These are phyloP conservation scores for Phrynocephalus forsythii DNA, from an alignment of 2,797 vertebrate genomes.

Conservation along the genomic window DNA sequence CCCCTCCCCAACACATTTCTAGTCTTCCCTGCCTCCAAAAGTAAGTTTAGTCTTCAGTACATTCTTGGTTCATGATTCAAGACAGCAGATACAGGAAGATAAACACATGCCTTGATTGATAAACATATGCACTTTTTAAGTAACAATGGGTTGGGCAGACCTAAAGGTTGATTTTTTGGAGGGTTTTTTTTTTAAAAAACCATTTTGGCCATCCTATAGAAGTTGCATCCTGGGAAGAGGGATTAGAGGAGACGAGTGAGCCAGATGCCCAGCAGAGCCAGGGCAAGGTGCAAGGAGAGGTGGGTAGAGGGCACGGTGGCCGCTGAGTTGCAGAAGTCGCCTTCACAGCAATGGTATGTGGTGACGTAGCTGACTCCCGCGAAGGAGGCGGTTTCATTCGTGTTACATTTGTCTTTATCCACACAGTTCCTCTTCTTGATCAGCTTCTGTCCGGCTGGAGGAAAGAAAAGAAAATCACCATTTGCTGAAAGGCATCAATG, in stretches of 20 bases:
- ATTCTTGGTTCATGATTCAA: neutral
- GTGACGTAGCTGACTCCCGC: accelerated
- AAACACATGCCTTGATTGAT: neutral
- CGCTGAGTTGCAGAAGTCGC: slow-evolving; percentile 21
- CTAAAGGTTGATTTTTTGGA: neutral
- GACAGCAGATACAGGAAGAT: neutral
- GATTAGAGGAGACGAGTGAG: slow-evolving; percentile 5
- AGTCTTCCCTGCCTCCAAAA: too few species aligned
- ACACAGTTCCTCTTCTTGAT: slow-evolving; percentile 21
- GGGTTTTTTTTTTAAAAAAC: neutral
- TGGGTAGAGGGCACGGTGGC: neutral
- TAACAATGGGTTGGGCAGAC: neutral
- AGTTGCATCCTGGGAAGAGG: too few species aligned
- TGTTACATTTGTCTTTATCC: neutral
- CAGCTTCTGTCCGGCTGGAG: neutral
- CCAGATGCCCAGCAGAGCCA: neutral
- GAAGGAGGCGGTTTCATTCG: neutral
- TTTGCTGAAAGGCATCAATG: too few species aligned
- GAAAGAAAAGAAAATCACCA: neutral
- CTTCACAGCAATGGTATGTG: neutral
- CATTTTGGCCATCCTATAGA: neutral
- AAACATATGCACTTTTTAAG: neutral
- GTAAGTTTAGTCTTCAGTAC: neutral
- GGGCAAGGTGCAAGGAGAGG: slow-evolving; percentile 7
- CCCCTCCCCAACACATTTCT: neutral